Percentiles rank a stretch among this genome's conserved stretches.
phyloP scores from a whole-genome alignment of 1,140 invertebrate genomes.

The Trichogramma pretiosum region DNA sequence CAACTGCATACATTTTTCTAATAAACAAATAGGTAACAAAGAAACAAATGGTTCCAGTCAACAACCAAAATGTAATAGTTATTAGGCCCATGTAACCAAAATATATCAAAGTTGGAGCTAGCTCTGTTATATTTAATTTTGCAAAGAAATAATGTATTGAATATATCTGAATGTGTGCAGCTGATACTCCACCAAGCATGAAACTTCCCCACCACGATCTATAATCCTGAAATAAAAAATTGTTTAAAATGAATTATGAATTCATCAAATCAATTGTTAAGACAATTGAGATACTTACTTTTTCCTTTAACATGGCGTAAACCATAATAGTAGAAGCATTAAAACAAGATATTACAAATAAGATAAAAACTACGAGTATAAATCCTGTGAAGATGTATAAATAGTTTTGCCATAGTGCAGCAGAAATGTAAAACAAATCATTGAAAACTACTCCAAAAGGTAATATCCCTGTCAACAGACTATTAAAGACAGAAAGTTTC shows the following conservation, averaged over 20 bases:
- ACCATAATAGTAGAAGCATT: constrained; percentile 98
- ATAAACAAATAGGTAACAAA: constrained; percentile 95
- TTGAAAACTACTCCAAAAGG: constrained; percentile 98
- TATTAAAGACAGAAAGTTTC: constrained; percentile 51
- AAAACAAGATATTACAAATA: constrained; percentile 90
- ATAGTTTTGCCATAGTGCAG: constrained; percentile 97
- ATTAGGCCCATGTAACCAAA: constrained; percentile 91
- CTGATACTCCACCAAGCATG: constrained; percentile 89
- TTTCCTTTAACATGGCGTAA: constrained; percentile 95
- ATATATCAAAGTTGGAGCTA: too few relatives aligned
- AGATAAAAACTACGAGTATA: constrained; percentile 93
- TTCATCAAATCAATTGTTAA: constrained; percentile 3
- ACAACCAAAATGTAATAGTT: constrained; percentile 93
- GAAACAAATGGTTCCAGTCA: constrained; percentile 96
- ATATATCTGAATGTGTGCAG: constrained; percentile 89
- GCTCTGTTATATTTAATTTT: constrained; percentile 93
- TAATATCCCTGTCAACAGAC: constrained; percentile 90
- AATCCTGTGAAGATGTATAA: constrained; percentile 99
- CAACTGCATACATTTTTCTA: constrained; percentile 91
- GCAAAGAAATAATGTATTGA: constrained; percentile 96
- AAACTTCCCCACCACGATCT: constrained; percentile 99
- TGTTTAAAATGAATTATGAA: neutral
- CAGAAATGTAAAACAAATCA: constrained; percentile 90
- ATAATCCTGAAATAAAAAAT: constrained; percentile 18
- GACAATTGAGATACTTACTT: constrained; percentile 55